Evolutionary conservation across 2,113 vertebrate species (phyloP), one percentile per base, ranked within the genome.

Genomic region (Camelus dromedarius): DNA sequence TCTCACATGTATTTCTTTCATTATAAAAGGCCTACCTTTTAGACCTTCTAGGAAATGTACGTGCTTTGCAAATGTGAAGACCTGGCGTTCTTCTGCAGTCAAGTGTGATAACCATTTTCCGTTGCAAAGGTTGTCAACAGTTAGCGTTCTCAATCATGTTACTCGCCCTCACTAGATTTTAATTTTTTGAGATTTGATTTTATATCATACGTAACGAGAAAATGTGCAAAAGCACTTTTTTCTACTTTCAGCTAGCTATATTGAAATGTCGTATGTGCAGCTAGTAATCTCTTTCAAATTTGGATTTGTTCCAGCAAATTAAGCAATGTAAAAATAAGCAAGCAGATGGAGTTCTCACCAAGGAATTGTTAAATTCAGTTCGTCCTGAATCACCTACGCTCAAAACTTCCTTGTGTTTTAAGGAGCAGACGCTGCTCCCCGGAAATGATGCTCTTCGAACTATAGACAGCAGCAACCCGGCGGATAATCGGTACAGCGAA

Each of bases 401-500:
- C 95, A 99, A 99, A 66, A 98, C 98, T 0, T 98, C 99, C 15
- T 93, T 99, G 2, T 99, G 98, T 97, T 98, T 99, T 96, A 99
- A 99, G 98, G 99, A 99, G 96, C 99, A 98, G 97, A 98, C 97
- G 0, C 96, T 98, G 12, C 95, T 98, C 2, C 98, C 98, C 0
- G 97, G 96, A 97, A 98, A 96, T 1, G 99, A 99, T 72, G 97
- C 98, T 1, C 98, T 99, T 96, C 98, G 99, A 98, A 99, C 99
- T 93, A 99, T 99, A 99, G 99, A 99, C 99, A 99, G 99, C 99
- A 99, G 99, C 99, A 99, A 98, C 83, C 96, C 98, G 46, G 98
- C 99, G 15, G 99, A 99, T 88, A 99, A 99, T 92, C 99, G 99
- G 87, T 99, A 99, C 84, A 98, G 98, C 9, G 99, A 99, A 13